These are phyloP conservation scores for Parotocinclus haroldoi DNA, from an alignment of 2,797 vertebrate species.

Conservation along the genomic window DNA sequence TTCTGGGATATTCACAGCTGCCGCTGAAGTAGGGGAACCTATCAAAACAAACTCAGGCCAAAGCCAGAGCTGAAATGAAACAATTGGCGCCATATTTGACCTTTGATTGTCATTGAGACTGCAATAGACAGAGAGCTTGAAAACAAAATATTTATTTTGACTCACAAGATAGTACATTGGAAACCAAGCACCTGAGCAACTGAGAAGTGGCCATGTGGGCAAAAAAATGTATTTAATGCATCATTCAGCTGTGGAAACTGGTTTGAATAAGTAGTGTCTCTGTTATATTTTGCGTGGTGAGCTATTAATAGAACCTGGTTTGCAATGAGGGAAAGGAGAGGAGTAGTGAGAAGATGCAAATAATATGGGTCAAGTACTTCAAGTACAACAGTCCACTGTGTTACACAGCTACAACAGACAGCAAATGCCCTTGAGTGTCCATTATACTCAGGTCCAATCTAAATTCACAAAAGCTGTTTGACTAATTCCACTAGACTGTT, in stretches of 20 bases:
- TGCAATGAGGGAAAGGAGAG: conserved; percentile 37
- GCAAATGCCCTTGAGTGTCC: neutral
- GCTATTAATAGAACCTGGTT: conserved; percentile 67
- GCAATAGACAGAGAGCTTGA: conserved; percentile 5
- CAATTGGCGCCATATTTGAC: conserved; percentile 55
- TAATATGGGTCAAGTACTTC: conserved; percentile 67
- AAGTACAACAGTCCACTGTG: conserved; percentile 15
- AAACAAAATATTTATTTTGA: conserved; percentile 14
- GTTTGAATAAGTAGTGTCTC: conserved; percentile 25
- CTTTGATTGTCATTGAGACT: conserved; percentile 70
- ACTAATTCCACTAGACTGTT: no score
- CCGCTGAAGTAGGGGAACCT: conserved; percentile 16
- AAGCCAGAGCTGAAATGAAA: conserved; percentile 35
- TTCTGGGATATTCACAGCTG: conserved; percentile 5
- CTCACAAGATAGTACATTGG: conserved; percentile 1
- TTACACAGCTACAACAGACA: neutral
- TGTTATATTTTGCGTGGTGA: conserved; percentile 52
- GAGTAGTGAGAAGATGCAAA: conserved; percentile 49
- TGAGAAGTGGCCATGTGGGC: conserved; percentile 23
- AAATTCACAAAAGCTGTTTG: no score
- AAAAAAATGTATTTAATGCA: neutral
- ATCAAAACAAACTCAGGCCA: conserved; percentile 51
- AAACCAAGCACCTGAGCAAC: neutral
- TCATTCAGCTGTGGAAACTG: conserved; percentile 8
- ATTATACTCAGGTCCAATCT: neutral